Percentiles rank a stretch among this genome's conserved stretches.
Evolutionary conservation across 2,797 vertebrate species (phyloP).

Genomic region (Aeoliscus strigatus): DNA sequence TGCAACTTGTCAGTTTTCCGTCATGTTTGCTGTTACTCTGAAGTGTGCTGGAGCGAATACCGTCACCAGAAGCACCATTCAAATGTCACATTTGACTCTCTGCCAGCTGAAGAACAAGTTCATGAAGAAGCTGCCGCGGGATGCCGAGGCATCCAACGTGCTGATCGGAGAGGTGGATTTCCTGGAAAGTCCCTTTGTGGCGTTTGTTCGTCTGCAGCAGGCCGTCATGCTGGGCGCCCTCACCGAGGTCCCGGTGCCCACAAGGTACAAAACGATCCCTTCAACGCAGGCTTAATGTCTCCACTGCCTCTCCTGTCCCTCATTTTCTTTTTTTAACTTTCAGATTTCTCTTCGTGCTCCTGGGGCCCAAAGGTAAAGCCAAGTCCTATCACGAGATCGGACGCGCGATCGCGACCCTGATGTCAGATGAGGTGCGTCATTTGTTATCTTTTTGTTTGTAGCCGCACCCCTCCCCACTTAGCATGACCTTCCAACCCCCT

Average conservation of each 20-base stretch:
- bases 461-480: too few relatives aligned
- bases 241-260: conserved; percentile 95
- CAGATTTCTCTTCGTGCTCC: conserved; percentile 93
- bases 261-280: conserved; percentile 78
- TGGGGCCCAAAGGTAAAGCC: conserved; percentile 97
- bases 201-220: conserved; percentile 94
- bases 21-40: too few relatives aligned
- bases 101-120: conserved; percentile 95
- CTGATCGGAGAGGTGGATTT: conserved; percentile 96
- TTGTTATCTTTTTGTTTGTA: too few relatives aligned
- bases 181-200: conserved; percentile 89
- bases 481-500: conserved; percentile 9
- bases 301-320: background rate
- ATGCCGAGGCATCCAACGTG: conserved; percentile 95
- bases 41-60: too few relatives aligned
- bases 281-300: background rate
- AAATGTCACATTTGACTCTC: background rate
- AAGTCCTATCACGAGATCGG: conserved; percentile 98
- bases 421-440: conserved; percentile 96
- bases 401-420: conserved; percentile 93
- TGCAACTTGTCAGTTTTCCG: too few relatives aligned
- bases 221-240: conserved; percentile 93
- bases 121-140: conserved; percentile 97
- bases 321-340: background rate
- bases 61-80: too few relatives aligned